Evolutionary conservation across 1,140 invertebrate genomes (phyloP), one percentile per base, ranked within the genome.

Genomic region (Drosophila nigrodunni): DNA sequence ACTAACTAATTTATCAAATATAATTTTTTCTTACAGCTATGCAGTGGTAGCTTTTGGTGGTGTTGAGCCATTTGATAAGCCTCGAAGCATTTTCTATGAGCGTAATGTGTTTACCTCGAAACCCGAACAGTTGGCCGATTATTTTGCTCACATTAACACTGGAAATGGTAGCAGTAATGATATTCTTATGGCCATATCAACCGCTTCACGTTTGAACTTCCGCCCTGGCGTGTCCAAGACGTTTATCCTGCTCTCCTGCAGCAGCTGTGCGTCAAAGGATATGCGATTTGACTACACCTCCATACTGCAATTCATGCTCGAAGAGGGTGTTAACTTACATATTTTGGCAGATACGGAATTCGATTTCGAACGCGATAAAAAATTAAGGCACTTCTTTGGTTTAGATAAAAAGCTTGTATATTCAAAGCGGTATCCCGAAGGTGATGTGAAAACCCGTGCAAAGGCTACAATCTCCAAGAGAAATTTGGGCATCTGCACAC

Each of bases 221-320:
- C 94, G 97, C n/a, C 94, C 96, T 1, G 97, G 96, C 15, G 97
- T 96, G 2, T 96, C 97, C 0, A 97, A 97, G 88, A 97, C 95
- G 1, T 95, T 98, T 61, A 93, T 98, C 50, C 92, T 98, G 6
- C 88, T 98, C 77, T 96, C 97, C 1, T 98, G 97, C 92, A 95
- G 95, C 0, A 93, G 94, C 18, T 97, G 97, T 92, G 95, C 96
- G 64, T 93, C 94, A 2, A 92, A 93, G 37, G 94, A 94, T 68
- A 95, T 96, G 94, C 93, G 97, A 95, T 92, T 96, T 79, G 96
- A 97, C 81, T 97, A 97, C 82, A 94, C 95, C 0, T 96, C 96
- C 21, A 93, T 98, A 37, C 95, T 96, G 81, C 95, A 97, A 92
- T 95, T 95, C 59, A 91, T 97, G 60, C 93, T 96, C 49, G 96